Evolutionary conservation across 2,888 invertebrate species (phyloP), one percentile per base, ranked within the genome.

Genomic region (Epinotia nisella): DNA sequence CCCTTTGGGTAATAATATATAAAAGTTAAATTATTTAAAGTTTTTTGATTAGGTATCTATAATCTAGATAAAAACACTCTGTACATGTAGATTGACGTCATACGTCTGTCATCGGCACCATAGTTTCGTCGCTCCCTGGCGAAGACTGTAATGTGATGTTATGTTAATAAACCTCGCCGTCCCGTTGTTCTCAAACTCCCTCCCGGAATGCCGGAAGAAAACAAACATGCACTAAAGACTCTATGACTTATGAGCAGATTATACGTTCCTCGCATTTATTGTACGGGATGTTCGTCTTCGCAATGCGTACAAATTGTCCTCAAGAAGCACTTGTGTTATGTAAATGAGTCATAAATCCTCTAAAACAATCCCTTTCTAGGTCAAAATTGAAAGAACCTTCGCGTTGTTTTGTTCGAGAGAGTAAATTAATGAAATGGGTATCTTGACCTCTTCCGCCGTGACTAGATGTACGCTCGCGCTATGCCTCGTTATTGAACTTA

Each of bases 191-290:
- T 39, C 53, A 51, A 7, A 51, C 51, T 21, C 55, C 70, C 55
- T 17, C 41, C 55, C 21, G 67, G 55, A 72, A 76, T 73, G 77
- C 74, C 78, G 79, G 79, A 83, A 81, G 77, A 80, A 80, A 84
- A 83, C 82, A 86, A 82, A 77, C 80, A 79, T 71, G 75, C 78
- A 74, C 29, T 24, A n/a, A 76, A 76, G 65, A 72, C 73, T 70
- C 74, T 80, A 77, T 87, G 87, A 89, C 80, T 85, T 89, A 89
- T 79, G 88, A 79, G 80, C 79, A 81, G 83, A 87, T 90, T 91
- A 90, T 89, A 79, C 85, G 79, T 79, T 79, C 80, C 81, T 78
- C 80, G 83, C 82, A 83, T 81, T 70, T 71, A 85, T 87, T 87
- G 85, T 87, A 87, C 86, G 87, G 81, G 80, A 83, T 82, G 80